These are phyloP conservation scores for Andricus quercusramuli DNA, from an alignment of 2,888 invertebrate species.

Conservation along the genomic window DNA sequence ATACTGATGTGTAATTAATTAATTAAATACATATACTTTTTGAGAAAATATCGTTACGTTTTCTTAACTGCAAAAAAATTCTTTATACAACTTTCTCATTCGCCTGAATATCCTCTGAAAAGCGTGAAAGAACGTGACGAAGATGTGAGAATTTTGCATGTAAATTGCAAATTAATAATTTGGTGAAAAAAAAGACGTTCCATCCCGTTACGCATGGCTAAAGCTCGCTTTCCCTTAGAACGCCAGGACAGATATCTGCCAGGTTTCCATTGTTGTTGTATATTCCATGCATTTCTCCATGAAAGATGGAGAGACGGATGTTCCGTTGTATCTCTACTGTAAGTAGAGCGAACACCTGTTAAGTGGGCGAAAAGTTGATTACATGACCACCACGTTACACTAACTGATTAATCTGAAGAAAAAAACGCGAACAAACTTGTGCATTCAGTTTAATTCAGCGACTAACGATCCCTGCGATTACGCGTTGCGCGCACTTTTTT, in stretches of 20 bases:
- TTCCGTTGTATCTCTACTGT: constrained; percentile 15
- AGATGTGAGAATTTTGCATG: background rate
- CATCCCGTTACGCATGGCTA: constrained; percentile 3
- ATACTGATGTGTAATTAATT: too few relatives aligned
- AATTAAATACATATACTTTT: too few relatives aligned
- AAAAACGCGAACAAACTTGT: constrained; percentile 9
- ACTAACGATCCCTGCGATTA: constrained; percentile 1
- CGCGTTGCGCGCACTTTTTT: background rate
- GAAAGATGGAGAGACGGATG: constrained; percentile 10
- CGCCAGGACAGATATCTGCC: background rate
- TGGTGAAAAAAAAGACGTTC: constrained; percentile 1
- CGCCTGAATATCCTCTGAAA: background rate
- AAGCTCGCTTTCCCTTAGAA: constrained; percentile 2
- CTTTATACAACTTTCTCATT: background rate
- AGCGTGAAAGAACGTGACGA: constrained; percentile 3
- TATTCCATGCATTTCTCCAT: constrained; percentile 10
- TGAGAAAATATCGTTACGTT: background rate
- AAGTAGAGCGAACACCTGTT: constrained; percentile 35
- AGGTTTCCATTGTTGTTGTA: constrained; percentile 12
- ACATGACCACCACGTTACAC: constrained; percentile 16
- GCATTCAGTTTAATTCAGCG: background rate
- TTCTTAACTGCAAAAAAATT: background rate
- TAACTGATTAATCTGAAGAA: constrained; percentile 25
- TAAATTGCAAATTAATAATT: constrained; percentile 6
- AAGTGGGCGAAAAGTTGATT: constrained; percentile 29